phyloP scores from a whole-genome alignment of 2,113 vertebrate genomes.

The Mobula hypostoma region DNA sequence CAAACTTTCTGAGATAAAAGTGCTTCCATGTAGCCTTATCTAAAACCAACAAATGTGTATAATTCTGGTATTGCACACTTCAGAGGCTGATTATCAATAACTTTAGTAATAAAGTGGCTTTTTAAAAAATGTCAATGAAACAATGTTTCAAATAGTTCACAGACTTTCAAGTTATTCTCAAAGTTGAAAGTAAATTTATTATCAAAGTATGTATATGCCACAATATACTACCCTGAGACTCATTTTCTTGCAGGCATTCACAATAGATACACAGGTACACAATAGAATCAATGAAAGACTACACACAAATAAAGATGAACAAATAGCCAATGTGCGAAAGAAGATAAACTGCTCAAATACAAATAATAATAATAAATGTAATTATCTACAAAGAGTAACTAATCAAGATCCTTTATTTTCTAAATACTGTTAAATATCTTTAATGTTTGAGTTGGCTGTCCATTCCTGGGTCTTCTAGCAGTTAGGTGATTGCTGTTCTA shows the following conservation, averaged over 20 bases:
- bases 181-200: too few species aligned
- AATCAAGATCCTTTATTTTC: not conserved
- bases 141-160: not conserved
- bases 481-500: not conserved
- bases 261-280: too few species aligned
- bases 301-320: too few species aligned
- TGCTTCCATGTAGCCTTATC: not conserved
- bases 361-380: too few species aligned
- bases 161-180: not conserved
- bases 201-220: too few species aligned
- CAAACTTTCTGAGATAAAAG: not conserved
- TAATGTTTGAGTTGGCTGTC: not conserved
- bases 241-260: too few species aligned
- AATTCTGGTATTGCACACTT: not conserved
- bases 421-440: not conserved
- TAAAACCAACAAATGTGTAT: not conserved
- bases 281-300: too few species aligned
- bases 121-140: not conserved
- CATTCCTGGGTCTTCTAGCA: not conserved
- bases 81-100: not conserved
- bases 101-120: not conserved
- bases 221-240: too few species aligned
- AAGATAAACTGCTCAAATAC: too few species aligned
- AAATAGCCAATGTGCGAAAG: too few species aligned
- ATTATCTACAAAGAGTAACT: not conserved